Percentiles rank a stretch among this genome's conserved stretches.
These are phyloP conservation scores for Smittia aterrima DNA, from an alignment of 2,888 invertebrate genomes.

Conservation along the genomic window DNA sequence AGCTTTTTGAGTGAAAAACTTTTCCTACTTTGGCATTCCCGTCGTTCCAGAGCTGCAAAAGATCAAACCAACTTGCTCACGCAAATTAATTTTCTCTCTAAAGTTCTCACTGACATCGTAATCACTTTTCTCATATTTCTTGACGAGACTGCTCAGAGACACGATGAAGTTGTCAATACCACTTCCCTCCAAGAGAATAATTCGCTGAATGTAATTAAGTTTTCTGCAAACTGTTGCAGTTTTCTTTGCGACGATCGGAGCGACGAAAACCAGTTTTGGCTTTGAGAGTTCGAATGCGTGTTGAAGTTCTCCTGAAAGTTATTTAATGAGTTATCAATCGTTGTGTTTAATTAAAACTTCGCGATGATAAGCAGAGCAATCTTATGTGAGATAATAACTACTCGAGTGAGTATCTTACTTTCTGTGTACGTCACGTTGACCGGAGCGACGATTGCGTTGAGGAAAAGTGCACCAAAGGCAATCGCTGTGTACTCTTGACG, in stretches of 20 bases:
- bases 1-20: slow-evolving; percentile 46
- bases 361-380: slow-evolving; percentile 46
- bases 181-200: slow-evolving; percentile 59
- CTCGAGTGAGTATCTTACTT: slow-evolving; percentile 49
- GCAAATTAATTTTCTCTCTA: slow-evolving; percentile 56
- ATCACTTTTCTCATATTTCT: slow-evolving; percentile 42
- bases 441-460: slow-evolving; percentile 60
- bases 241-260: background rate
- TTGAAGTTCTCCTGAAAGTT: slow-evolving; percentile 1
- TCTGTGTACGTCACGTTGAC: slow-evolving; percentile 60
- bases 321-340: background rate
- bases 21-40: background rate
- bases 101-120: slow-evolving; percentile 52
- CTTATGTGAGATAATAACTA: background rate
- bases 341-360: background rate
- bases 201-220: slow-evolving; percentile 57
- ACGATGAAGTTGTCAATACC: background rate
- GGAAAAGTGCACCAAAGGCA: slow-evolving; percentile 56
- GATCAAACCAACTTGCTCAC: slow-evolving; percentile 62
- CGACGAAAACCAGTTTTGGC: slow-evolving; percentile 18
- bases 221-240: slow-evolving; percentile 49
- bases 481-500: slow-evolving; percentile 56
- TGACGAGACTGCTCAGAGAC: background rate
- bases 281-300: background rate
- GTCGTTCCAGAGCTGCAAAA: slow-evolving; percentile 80